A percentile compares a stretch with the other conserved stretches of the same genome.
Evolutionary conservation across 2,888 invertebrate genomes (phyloP).

Genomic region (Oxytorus armatus): DNA sequence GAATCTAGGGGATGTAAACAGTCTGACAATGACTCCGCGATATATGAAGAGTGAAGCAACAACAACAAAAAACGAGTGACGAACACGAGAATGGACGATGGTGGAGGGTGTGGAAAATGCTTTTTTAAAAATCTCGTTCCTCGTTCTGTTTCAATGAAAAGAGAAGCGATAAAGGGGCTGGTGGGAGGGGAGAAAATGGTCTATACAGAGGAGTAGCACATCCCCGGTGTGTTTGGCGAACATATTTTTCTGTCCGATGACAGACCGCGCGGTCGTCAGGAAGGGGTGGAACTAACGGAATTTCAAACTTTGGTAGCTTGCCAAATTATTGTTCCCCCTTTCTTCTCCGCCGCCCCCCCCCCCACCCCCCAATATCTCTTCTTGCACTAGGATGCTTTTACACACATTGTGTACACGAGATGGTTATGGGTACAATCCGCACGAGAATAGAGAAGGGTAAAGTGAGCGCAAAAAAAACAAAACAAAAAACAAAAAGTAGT

Average conservation of each 20-base stretch:
- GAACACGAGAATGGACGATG: neutral
- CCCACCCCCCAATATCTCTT: slow-evolving; percentile 7
- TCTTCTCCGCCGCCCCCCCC: slow-evolving; percentile 2
- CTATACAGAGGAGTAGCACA: slow-evolving; percentile 43
- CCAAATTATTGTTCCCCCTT: slow-evolving; percentile 76
- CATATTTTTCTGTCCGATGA: slow-evolving; percentile 75
- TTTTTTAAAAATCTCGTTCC: slow-evolving; percentile 32
- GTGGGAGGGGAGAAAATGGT: neutral
- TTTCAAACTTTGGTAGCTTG: slow-evolving; percentile 77
- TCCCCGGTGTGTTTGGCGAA: slow-evolving; percentile 74
- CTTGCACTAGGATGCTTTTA: slow-evolving; percentile 40
- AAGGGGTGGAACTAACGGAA: slow-evolving; percentile 75
- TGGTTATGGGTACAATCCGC: slow-evolving; percentile 17
- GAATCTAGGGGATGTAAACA: slow-evolving; percentile 40
- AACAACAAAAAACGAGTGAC: slow-evolving; percentile 12
- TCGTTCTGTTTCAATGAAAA: slow-evolving; percentile 30
- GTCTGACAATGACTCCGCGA: slow-evolving; percentile 30
- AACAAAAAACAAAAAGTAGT: neutral
- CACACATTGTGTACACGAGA: slow-evolving; percentile 59
- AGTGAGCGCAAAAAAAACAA: slow-evolving; percentile 19
- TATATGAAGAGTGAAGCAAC: slow-evolving; percentile 4
- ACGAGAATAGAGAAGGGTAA: slow-evolving; percentile 36
- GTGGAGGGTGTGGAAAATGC: neutral
- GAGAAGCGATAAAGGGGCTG: neutral
- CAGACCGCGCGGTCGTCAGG: slow-evolving; percentile 64